A percentile compares a stretch with the other conserved stretches of the same genome.
phyloP scores from a whole-genome alignment of 1,140 invertebrate species.

The Trachymyrmex septentrionalis region DNA sequence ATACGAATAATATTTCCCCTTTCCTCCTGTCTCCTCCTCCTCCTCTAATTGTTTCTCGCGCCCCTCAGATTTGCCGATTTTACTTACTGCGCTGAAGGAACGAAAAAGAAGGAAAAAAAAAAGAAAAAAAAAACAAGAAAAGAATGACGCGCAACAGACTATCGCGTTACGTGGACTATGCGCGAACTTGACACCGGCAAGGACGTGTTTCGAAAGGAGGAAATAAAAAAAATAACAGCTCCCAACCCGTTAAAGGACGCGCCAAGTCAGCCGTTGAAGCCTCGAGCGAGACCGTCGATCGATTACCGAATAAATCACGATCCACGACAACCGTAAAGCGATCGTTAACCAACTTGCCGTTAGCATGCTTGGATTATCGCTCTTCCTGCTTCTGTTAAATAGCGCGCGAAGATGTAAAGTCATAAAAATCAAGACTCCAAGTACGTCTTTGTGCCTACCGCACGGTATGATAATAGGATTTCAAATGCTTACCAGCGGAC shows the following conservation, averaged over 20 bases:
- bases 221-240: conserved; percentile 83
- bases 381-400: conserved; percentile 54
- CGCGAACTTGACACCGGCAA: conserved; percentile 85
- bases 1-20: not conserved
- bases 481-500: not conserved
- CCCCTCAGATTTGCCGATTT: conserved; percentile 11
- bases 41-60: conserved; percentile 24
- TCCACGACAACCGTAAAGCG: conserved; percentile 62
- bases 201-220: conserved; percentile 86
- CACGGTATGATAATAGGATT: not conserved
- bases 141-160: conserved; percentile 43
- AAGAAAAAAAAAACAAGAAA: not conserved
- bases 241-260: conserved; percentile 84
- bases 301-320: conserved; percentile 72
- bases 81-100: conserved; percentile 10
- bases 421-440: conserved; percentile 1
- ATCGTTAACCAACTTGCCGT: conserved; percentile 49
- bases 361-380: conserved; percentile 45
- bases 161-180: conserved; percentile 79
- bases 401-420: not conserved
- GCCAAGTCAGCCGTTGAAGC: conserved; percentile 83
- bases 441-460: not conserved
- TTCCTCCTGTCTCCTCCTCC: not conserved
- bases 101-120: not conserved
- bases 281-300: conserved; percentile 68